These are phyloP conservation scores for Hydractinia echinata DNA, from an alignment of 30 jellyfish, hydroid and myxozoan genomes.

Conservation along the genomic window DNA sequence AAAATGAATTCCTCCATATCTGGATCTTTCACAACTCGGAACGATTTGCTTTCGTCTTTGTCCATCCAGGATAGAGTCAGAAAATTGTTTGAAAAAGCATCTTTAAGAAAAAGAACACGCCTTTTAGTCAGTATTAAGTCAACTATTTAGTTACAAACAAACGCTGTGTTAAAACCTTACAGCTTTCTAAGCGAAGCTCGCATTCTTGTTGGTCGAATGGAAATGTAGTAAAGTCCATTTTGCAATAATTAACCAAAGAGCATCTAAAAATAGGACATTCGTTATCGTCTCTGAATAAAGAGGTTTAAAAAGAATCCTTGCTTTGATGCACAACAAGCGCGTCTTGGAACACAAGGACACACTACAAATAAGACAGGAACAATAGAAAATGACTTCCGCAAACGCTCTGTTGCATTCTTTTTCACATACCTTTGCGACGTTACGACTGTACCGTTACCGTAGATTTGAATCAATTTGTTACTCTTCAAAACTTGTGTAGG, in stretches of 20 bases:
- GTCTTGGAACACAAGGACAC: neutral
- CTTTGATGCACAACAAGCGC: neutral
- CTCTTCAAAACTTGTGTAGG: neutral
- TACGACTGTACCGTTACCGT: conserved; percentile 17
- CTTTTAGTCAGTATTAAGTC: neutral
- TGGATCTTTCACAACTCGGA: conserved; percentile 14
- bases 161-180: conserved; percentile 18
- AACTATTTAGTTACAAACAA: no score
- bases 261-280: conserved; percentile 16
- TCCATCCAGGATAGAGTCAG: conserved; percentile 36
- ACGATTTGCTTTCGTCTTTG: neutral
- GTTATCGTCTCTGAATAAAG: neutral
- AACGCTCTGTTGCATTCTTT: neutral
- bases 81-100: conserved; percentile 42
- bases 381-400: neutral
- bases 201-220: conserved; percentile 57
- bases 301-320: neutral
- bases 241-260: conserved; percentile 29
- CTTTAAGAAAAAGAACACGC: conserved; percentile 23
- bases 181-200: conserved; percentile 29
- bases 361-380: neutral
- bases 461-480: neutral
- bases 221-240: conserved; percentile 32
- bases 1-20: conserved; percentile 26
- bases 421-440: conserved; percentile 17